Evolutionary conservation across 92 coral and sea anemone genomes (phyloP), one percentile per base, ranked within the genome.

Genomic region (Epizoanthus scotinus): DNA sequence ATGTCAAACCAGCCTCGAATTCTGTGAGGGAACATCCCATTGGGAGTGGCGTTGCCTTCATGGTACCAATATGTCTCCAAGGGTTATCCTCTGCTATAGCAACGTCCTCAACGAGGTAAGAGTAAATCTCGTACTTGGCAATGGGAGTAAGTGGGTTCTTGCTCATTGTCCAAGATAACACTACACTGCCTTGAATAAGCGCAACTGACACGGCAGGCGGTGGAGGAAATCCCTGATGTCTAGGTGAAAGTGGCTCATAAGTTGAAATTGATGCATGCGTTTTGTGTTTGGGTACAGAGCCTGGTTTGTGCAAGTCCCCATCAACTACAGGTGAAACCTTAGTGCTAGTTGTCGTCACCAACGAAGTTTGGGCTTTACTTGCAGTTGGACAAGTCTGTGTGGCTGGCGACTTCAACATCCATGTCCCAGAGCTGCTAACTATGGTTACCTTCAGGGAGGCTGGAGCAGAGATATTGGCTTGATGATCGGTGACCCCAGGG

Each of bases 11-110:
- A 22, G 29, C 56, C 44, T 68, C 54, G 21, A 68, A 68, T 2
- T 40, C 56, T 7, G 73, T 68, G n/a, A 68, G 42, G 1, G 27
- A n/a, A 68, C 73, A 68, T 9, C 27, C 56, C 73, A 68, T 68
- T 8, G 73, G 73, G 14, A 40, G 56, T 12, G 73, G 73, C 8
- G 13, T 19, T 0, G 73, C 29, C 0, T 28, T 6, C 73, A 68
- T 68, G 18, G 70, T 64, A 64, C 70, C 70, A 13, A 64, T 64
- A 17, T 64, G 4, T 17, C 44, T 64, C 70, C 70, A 64, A 3
- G 70, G 70, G 18, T 64, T 8, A 18, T 8, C 44, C 19, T 19
- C 7, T 15, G 8, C 70, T 64, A 15, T 19, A 2, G 22, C 34
- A 34, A 14, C 20, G 40, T 64, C 70, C 70, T 64, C 70, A 14